Evolutionary conservation across 2,113 vertebrate genomes (phyloP).

Genomic region (Bubo blakistoni): DNA sequence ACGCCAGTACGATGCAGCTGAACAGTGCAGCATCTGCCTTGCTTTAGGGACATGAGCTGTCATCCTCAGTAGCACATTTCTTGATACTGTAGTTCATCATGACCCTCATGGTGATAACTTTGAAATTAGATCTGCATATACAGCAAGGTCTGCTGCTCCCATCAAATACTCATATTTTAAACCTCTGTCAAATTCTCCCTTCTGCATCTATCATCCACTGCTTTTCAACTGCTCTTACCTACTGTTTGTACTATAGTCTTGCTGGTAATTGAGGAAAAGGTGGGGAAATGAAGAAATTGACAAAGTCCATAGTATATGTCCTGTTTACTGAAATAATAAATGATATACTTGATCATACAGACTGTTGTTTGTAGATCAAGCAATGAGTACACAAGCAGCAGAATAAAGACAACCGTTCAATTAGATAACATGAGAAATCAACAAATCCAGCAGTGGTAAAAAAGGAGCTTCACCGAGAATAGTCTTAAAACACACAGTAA

Average conservation of each 20-base stretch:
- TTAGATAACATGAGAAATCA: neutral
- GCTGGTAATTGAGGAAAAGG: neutral
- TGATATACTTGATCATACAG: neutral
- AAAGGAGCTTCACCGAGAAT: neutral
- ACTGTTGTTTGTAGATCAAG: neutral
- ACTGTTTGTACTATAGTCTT: neutral
- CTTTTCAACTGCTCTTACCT: neutral
- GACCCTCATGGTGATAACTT: neutral
- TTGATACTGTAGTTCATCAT: neutral
- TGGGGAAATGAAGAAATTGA: neutral
- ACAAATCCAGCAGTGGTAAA: neutral
- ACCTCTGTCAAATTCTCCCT: neutral
- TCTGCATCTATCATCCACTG: neutral
- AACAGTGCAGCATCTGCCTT: neutral
- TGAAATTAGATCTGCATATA: neutral
- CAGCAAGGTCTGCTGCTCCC: neutral
- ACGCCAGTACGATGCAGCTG: neutral
- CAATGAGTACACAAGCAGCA: neutral
- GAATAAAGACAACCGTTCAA: neutral
- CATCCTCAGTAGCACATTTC: neutral
- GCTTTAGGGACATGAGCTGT: neutral
- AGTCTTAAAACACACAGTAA: neutral
- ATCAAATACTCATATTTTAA: neutral
- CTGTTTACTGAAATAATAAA: neutral
- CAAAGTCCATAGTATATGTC: neutral